Conservation (phyloP, 1,140 invertebrate genomes). For the Linepithema humile region DNA sequence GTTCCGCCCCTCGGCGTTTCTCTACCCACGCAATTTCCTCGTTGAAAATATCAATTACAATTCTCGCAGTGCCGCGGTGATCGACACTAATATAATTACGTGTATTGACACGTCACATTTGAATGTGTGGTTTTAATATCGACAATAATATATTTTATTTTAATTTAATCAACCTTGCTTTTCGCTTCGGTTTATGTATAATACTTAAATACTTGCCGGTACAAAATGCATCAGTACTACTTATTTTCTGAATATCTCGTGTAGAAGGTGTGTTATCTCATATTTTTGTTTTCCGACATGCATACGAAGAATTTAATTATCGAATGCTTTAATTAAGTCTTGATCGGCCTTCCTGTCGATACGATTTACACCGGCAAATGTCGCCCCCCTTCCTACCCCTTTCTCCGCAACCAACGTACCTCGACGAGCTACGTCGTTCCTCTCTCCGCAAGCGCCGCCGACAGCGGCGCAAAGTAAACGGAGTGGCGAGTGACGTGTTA, state of each 20-base stretch:
- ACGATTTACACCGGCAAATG: constrained; percentile 43
- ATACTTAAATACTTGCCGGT: neutral
- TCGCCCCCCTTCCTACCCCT: neutral
- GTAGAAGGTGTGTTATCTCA: neutral
- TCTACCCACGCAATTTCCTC: constrained; percentile 22
- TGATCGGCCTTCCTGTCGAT: constrained; percentile 26
- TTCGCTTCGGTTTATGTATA: neutral
- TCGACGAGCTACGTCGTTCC: constrained; percentile 24
- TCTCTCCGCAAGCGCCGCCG: constrained; percentile 35
- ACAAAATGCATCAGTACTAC: neutral
- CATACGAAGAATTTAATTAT: constrained; percentile 32
- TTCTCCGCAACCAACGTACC: neutral
- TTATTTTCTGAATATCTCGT: neutral
- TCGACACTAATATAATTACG: neutral
- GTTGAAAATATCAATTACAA: constrained; percentile 49
- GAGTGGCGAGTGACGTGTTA: constrained; percentile 80
- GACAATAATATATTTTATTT: neutral
- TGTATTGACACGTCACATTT: neutral
- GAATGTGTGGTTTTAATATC: neutral
- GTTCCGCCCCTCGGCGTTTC: neutral
- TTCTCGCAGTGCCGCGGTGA: neutral
- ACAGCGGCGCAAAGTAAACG: constrained; percentile 77
- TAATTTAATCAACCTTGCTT: neutral
- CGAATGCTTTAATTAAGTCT: constrained; percentile 57
- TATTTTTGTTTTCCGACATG: neutral